Evolutionary conservation across 1,140 invertebrate species (phyloP), one percentile per base, ranked within the genome.

Genomic region (Rhynchophorus ferrugineus): DNA sequence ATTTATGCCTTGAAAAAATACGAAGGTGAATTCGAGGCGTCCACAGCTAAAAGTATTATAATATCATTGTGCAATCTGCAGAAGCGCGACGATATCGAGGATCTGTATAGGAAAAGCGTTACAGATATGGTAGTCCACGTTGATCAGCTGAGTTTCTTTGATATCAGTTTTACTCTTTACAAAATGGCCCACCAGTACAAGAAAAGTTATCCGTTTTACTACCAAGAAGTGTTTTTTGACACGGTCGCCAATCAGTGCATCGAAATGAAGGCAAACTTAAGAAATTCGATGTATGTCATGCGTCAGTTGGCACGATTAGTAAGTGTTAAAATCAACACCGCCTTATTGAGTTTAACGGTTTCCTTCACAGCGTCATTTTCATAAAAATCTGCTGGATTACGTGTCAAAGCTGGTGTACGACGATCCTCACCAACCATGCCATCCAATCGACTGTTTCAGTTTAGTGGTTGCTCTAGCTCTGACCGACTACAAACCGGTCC

Each of bases 181-280:
- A 75, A 64, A 58, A 56, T 80, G 14, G 65, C 69, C 14, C 57
- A 56, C 18, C 33, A 71, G 37, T 69, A 73, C 41, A 43, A 64
- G 16, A 64, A 69, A 50, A 73, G 71, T 42, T 67, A 71, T 45
- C 61, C 65, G 17, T 69, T 71, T 49, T 83, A 76, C 63, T 84
- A 83, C 61, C 68, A 80, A 59, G 73, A 78, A 58, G 61, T 68
- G 14, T 69, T 82, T 37, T 63, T 80, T 56, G 73, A 82, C 59
- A 67, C 67, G 8, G 65, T 70, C 49, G 69, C 67, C 1, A 60
- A 69, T 38, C 69, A 73, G 48, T 63, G 75, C 13, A 67, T 81
- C 7, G 59, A 72, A 13, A 67, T 75, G 45, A 62, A 77, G 37
- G 54, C 75, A 6, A 69, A 70, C n/a, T 76, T 77, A 58, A 65